Conservation (phyloP, 2,888 invertebrate species). For the Xestia c-nigrum region DNA sequence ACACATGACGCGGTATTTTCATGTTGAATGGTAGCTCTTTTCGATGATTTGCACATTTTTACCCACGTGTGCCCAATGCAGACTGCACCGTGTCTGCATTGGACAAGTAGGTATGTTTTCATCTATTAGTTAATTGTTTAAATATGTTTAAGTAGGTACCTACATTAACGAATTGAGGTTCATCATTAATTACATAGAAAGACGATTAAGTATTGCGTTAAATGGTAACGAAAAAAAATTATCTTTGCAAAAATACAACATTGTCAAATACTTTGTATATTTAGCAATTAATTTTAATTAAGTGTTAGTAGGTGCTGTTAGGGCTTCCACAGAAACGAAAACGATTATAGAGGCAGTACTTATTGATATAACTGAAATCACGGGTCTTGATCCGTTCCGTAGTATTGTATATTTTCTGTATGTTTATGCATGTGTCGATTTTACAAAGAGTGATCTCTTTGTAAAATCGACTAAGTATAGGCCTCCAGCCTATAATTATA, state of each 20-base stretch:
- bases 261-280: background rate
- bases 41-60: constrained; percentile 13
- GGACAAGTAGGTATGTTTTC: too few species aligned
- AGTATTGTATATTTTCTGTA: background rate
- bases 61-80: background rate
- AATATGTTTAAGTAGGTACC: too few species aligned
- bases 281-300: background rate
- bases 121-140: background rate
- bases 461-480: background rate
- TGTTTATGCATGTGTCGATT: background rate
- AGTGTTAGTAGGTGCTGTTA: background rate
- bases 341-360: background rate
- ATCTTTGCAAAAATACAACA: background rate
- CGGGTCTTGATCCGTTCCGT: background rate
- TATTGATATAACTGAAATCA: background rate
- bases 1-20: background rate
- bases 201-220: background rate
- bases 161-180: background rate
- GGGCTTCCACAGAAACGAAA: background rate
- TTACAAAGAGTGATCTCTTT: too few species aligned
- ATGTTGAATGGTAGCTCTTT: background rate
- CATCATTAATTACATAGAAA: background rate
- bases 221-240: background rate
- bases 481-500: background rate
- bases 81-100: background rate